phyloP scores from a whole-genome alignment of 2,113 vertebrate species.

The Oncorhynchus clarkii region DNA sequence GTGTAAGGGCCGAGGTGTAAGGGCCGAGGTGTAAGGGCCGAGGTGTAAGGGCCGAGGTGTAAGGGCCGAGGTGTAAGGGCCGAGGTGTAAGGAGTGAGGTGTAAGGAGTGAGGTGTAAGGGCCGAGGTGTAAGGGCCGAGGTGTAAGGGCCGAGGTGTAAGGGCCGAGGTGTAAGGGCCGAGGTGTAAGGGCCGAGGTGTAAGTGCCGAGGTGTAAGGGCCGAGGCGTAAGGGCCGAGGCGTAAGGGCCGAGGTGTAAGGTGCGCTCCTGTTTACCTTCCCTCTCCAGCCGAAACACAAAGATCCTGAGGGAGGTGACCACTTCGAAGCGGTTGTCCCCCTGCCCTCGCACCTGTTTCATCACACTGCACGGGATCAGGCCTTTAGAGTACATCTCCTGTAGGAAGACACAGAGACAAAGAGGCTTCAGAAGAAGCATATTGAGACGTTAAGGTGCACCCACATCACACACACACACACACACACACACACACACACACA shows the following conservation, averaged over 20 bases:
- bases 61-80: no score
- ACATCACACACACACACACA: background rate
- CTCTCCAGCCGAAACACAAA: constrained; percentile 91
- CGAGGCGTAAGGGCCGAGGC: no score
- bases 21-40: accelerated
- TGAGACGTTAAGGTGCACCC: background rate
- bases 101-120: no score
- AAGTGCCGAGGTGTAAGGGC: no score
- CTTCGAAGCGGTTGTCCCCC: constrained; percentile 93
- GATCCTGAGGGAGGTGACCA: constrained; percentile 86
- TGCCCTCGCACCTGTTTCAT: constrained; percentile 79
- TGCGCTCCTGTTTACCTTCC: constrained; percentile 80
- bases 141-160: no score
- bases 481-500: constrained; percentile 1
- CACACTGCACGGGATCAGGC: constrained; percentile 86
- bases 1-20: no score
- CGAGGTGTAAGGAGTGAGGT: no score
- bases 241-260: background rate
- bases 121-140: no score
- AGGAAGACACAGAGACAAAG: constrained; percentile 12
- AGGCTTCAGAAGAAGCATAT: constrained; percentile 12
- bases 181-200: no score
- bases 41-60: no score
- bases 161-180: no score
- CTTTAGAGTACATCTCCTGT: constrained; percentile 96